Base-by-base conservation (phyloP, 2,888 invertebrate genomes). In the Anthophora plumipes region DNA sequence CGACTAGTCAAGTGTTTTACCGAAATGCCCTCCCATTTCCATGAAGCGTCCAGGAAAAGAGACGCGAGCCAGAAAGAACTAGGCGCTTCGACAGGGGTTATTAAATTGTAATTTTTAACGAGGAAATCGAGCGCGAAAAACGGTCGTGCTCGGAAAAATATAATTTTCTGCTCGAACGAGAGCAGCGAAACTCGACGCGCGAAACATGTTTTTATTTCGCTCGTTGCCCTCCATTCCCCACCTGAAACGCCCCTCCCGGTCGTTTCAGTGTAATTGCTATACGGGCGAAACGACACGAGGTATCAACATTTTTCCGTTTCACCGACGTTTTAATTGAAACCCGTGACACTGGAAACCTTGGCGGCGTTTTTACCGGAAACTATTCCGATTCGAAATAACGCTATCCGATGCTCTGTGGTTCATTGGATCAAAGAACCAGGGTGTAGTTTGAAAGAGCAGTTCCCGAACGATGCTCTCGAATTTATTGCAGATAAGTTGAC, bases 281-380 rank as follows among this genome's bases (percentile, higher is more conserved):
- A 31, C 61, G 61, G 17, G 48, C 37, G 43, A 50, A 75, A 63
- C 61, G 77, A 39, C 67, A 63, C 78, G 69, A 37, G 64, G 54
- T 66, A 77, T 79, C 79, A 70, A 79, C 77, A 66, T 77, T 79
- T 77, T 70, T 69, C 64, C 77, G 39, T 78, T 76, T 50, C 78
- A 48, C 20, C 52, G 70, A 79, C 77, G 79, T 77, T 79, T 70
- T 77, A 77, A 79, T 79, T 77, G 79, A 77, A 79, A 77, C 54
- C 12, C 64, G 64, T 22, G 70, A 48, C 41, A 66, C 64, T 59
- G 79, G 69, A 70, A 77, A 66, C 70, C n/a, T 60, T 70, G 31
- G 52, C 39, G 8, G 9, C 46, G 31, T 41, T 48, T 54, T 7
- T 41, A n/a, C 59, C 20, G 17, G 25, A n/a, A 64, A 60, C 25